These are phyloP conservation scores for Parus major DNA, from an alignment of 2,113 vertebrate genomes.

Conservation along the genomic window DNA sequence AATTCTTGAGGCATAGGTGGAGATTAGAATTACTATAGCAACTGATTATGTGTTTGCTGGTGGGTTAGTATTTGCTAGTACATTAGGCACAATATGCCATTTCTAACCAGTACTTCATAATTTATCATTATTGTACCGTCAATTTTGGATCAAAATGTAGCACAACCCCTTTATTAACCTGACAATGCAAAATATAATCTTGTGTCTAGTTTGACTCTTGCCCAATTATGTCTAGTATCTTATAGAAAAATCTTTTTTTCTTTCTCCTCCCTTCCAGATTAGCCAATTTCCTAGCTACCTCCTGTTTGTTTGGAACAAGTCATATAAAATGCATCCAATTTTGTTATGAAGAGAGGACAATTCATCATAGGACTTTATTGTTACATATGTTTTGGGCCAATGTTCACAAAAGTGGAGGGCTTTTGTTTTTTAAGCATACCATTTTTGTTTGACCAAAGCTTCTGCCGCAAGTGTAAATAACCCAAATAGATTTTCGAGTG, in stretches of 20 bases:
- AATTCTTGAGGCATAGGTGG: not conserved
- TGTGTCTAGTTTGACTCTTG: not conserved
- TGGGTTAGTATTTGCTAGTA: not conserved
- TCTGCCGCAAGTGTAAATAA: not conserved
- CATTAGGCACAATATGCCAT: not conserved
- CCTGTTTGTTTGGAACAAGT: not conserved
- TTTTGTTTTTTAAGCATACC: not conserved
- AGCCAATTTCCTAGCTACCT: not conserved
- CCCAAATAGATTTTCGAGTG: not conserved
- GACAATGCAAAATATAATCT: not conserved
- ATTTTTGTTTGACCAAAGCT: not conserved
- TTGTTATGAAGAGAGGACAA: not conserved
- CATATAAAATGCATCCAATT: not conserved
- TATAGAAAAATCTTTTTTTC: not conserved
- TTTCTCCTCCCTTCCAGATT: not conserved
- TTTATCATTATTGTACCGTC: not conserved
- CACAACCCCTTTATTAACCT: not conserved
- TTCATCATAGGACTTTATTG: not conserved
- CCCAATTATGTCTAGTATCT: not conserved
- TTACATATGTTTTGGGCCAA: not conserved
- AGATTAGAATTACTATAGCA: conserved; percentile 49
- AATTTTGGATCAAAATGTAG: not conserved
- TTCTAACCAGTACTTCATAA: conserved; percentile 20
- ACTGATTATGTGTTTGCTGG: not conserved
- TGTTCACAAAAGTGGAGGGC: not conserved